Evolutionary conservation across 2,888 invertebrate genomes (phyloP).

Genomic region (Xestia xanthographa): DNA sequence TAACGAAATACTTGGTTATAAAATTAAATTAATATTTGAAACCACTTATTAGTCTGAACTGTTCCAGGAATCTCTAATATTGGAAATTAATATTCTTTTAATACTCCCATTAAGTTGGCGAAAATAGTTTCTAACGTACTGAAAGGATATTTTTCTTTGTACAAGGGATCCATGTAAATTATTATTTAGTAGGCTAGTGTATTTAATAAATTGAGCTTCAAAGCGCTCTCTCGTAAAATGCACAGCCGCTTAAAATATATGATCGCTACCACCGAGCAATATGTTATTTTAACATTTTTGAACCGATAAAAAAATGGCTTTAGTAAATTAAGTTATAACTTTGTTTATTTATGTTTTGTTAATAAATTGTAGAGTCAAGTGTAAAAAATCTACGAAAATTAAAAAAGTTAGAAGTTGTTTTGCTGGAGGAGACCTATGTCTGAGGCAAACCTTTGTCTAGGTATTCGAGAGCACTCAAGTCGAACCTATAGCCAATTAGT

Average conservation of each 20-base stretch:
- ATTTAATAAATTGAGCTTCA: slow-evolving; percentile 44
- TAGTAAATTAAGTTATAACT: slow-evolving; percentile 12
- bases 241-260: slow-evolving; percentile 49
- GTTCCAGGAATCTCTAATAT: background rate
- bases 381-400: background rate
- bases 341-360: background rate
- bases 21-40: background rate
- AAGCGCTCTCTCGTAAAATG: slow-evolving; percentile 47
- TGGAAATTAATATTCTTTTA: background rate
- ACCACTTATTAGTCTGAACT: background rate
- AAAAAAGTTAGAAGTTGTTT: background rate
- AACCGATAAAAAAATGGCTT: background rate
- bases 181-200: slow-evolving; percentile 20
- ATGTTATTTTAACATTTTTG: slow-evolving; percentile 11
- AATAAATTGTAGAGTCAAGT: background rate
- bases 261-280: slow-evolving; percentile 23
- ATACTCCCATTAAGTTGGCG: background rate
- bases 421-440: background rate
- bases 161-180: background rate
- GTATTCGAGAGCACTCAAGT: background rate
- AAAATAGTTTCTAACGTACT: background rate
- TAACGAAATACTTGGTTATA: background rate
- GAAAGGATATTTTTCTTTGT: background rate
- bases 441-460: background rate
- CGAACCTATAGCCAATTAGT: background rate